phyloP scores from a whole-genome alignment of 1,140 invertebrate species.

The Holcopasites calliopsidis region DNA sequence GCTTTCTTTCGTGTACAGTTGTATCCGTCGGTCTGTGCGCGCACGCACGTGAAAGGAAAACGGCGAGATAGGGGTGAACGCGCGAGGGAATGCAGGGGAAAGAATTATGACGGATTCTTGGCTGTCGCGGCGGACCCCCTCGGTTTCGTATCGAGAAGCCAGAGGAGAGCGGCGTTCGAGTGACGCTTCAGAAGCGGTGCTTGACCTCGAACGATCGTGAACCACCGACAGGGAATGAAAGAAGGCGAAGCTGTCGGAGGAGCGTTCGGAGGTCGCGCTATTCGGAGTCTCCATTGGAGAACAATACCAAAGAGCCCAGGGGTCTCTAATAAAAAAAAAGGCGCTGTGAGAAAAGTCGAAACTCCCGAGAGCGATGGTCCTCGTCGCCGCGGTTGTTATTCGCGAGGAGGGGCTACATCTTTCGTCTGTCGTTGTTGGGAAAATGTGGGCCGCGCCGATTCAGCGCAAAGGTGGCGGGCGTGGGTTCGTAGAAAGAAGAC shows the following conservation, averaged over 20 bases:
- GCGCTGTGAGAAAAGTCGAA: conserved; percentile 28
- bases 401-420: neutral
- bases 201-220: conserved; percentile 49
- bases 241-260: conserved; percentile 16
- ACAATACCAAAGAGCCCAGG: conserved; percentile 77
- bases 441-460: conserved; percentile 18
- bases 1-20: conserved; percentile 7
- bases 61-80: conserved; percentile 20
- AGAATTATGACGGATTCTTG: conserved; percentile 26
- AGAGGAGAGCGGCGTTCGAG: conserved; percentile 40
- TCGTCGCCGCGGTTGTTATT: neutral
- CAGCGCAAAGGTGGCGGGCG: conserved; percentile 7
- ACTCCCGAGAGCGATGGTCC: conserved; percentile 23
- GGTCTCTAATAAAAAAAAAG: conserved; percentile 65
- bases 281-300: conserved; percentile 66
- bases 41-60: neutral
- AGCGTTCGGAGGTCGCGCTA: conserved; percentile 44
- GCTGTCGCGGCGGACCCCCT: conserved; percentile 34
- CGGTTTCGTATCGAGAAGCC: conserved; percentile 38
- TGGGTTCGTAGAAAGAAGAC: too few species aligned
- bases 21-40: neutral
- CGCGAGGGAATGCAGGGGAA: neutral
- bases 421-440: conserved; percentile 29
- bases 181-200: conserved; percentile 52
- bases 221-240: conserved; percentile 11